Percentiles rank a stretch among this genome's conserved stretches.
Conservation (phyloP, 2,888 invertebrate species). For the Zele albiditarsus region DNA sequence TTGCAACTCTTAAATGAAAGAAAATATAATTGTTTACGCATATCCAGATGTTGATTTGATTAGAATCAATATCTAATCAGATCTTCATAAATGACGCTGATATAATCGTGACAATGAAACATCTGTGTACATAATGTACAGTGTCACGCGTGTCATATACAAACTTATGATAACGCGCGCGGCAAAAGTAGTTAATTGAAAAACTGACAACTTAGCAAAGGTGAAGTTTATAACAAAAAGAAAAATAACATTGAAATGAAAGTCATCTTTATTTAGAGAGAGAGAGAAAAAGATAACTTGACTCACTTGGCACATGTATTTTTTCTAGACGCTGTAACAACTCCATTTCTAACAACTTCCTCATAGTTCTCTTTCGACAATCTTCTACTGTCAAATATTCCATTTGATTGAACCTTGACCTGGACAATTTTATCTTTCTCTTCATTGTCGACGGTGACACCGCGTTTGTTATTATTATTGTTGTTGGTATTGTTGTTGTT, state of each 20-base stretch:
- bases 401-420: slow-evolving; percentile 52
- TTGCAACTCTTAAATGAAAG: no score
- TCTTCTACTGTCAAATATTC: slow-evolving; percentile 50
- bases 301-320: slow-evolving; percentile 59
- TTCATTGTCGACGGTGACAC: slow-evolving; percentile 48
- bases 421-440: slow-evolving; percentile 45
- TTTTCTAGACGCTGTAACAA: slow-evolving; percentile 53
- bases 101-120: no score
- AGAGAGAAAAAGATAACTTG: not conserved
- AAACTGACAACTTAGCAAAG: not conserved
- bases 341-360: slow-evolving; percentile 62
- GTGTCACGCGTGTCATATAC: no score
- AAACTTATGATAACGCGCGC: no score
- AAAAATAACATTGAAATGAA: slow-evolving; percentile 15
- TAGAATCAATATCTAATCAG: no score
- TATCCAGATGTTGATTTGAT: no score
- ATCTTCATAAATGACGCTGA: no score
- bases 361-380: slow-evolving; percentile 66
- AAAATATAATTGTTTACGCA: no score
- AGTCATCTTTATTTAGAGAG: not conserved
- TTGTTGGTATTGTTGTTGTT: slow-evolving; percentile 60
- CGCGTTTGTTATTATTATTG: slow-evolving; percentile 61
- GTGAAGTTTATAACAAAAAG: not conserved
- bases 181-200: no score
- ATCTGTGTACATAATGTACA: no score